Percentiles rank a stretch among this genome's conserved stretches.
These are phyloP conservation scores for Crotalus helleri DNA, from an alignment of 2,113 vertebrate species.

Conservation along the genomic window DNA sequence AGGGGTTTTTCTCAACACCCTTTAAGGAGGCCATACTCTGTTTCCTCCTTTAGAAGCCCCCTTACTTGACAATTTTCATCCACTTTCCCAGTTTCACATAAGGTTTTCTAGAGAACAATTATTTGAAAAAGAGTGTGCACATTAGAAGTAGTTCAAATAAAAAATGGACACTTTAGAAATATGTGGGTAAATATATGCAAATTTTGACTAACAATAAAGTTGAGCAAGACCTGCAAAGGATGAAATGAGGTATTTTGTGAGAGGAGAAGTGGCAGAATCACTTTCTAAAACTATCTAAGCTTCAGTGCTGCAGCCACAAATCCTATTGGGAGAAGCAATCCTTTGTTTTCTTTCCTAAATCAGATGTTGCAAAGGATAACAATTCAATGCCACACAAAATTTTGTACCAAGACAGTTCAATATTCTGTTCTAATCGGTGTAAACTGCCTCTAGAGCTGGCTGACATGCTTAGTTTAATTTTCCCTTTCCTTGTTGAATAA, in stretches of 20 bases:
- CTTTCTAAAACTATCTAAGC: not conserved
- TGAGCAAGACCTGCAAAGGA: not conserved
- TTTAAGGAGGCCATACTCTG: not conserved
- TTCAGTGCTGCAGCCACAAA: not conserved
- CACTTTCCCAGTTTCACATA: not conserved
- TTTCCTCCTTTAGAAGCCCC: not conserved
- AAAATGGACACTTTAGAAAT: not conserved
- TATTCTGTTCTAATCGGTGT: not conserved
- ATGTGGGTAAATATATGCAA: not conserved
- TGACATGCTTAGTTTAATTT: slow-evolving; percentile 9
- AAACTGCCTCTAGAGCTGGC: not conserved
- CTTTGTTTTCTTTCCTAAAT: not conserved
- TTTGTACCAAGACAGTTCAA: not conserved
- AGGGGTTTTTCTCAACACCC: not conserved
- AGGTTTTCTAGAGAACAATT: not conserved
- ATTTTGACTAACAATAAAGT: not conserved
- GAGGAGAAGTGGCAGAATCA: not conserved
- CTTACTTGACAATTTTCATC: not conserved
- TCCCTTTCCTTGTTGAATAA: slow-evolving; percentile 1
- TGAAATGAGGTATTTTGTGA: not conserved
- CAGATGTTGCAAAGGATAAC: not conserved
- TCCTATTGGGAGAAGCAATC: not conserved
- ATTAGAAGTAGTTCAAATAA: not conserved
- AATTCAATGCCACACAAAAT: not conserved
- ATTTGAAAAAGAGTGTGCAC: not conserved